These are phyloP conservation scores for Odobenus rosmarus DNA, from an alignment of 2,113 vertebrate genomes.

Conservation along the genomic window DNA sequence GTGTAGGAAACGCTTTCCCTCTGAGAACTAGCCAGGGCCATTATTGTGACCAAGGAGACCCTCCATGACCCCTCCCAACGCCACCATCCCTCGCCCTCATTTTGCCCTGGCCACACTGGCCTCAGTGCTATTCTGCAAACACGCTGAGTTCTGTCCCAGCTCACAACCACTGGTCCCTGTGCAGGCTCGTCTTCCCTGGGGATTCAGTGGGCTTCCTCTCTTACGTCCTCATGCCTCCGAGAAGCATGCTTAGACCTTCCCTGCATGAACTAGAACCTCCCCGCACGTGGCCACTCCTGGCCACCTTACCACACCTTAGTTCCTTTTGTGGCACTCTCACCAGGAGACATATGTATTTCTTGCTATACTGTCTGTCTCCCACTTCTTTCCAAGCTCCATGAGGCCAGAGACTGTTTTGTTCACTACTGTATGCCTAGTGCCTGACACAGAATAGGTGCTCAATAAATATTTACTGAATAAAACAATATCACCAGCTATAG, in stretches of 20 bases:
- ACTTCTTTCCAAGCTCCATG: not conserved
- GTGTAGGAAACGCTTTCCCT: not conserved
- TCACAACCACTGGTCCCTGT: too few relatives aligned
- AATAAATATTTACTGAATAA: not conserved
- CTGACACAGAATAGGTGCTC: not conserved
- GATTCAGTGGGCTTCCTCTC: not conserved
- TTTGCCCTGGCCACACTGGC: not conserved
- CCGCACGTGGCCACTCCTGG: not conserved
- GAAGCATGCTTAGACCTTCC: not conserved
- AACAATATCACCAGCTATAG: not conserved
- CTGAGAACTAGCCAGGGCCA: not conserved
- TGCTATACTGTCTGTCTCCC: not conserved
- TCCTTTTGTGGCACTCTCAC: not conserved
- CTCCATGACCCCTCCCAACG: rapidly evolving
- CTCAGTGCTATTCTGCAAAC: not conserved
- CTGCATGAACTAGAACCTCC: not conserved
- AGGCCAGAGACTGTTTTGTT: not conserved
- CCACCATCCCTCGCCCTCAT: not conserved
- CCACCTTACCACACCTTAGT: too few relatives aligned
- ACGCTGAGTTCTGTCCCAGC: not conserved
- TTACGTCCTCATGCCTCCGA: not conserved
- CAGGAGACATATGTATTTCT: too few relatives aligned
- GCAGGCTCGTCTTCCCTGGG: not conserved
- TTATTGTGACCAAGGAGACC: not conserved
- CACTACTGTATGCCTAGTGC: not conserved